Conservation (phyloP, 2,888 invertebrate genomes). For the Xestoiulus laeticollis region DNA sequence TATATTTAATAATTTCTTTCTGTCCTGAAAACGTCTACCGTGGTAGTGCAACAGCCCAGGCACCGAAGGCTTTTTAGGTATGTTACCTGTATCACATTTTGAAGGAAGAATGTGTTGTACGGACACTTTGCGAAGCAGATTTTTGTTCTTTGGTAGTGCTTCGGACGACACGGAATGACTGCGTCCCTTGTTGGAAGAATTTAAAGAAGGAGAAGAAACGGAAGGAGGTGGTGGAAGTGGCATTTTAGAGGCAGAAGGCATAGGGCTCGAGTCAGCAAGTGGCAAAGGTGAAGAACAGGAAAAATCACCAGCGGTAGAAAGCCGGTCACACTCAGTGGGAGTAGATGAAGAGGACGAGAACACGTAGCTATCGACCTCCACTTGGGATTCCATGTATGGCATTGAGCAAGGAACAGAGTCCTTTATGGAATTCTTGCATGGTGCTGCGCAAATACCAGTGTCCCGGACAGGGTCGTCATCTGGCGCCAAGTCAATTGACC, state of each 20-base stretch:
- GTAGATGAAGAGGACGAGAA: constrained; percentile 50
- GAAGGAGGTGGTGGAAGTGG: constrained; percentile 9
- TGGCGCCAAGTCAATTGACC: not conserved
- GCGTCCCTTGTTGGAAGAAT: not conserved
- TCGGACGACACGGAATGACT: not conserved
- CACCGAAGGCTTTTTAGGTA: not conserved
- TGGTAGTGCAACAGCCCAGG: not conserved
- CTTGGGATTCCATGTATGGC: not conserved
- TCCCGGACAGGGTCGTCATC: not conserved
- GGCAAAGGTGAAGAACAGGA: constrained; percentile 44
- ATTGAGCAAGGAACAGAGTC: not conserved
- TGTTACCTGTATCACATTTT: constrained; percentile 65
- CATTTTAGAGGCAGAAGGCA: not conserved
- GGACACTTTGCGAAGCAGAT: constrained; percentile 69
- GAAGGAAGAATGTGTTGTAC: constrained; percentile 68
- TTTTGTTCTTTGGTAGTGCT: constrained; percentile 55
- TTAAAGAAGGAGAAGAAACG: not conserved
- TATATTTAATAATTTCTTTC: too few relatives aligned
- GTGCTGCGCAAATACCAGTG: not conserved
- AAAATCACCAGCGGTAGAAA: constrained; percentile 44
- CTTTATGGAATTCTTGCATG: not conserved
- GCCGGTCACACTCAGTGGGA: constrained; percentile 48
- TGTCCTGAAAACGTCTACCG: too few relatives aligned
- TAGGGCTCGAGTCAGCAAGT: not conserved
- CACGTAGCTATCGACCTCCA: constrained; percentile 44